phyloP scores from a whole-genome alignment of 2,888 invertebrate genomes.

The Trileptium ribeirensis region DNA sequence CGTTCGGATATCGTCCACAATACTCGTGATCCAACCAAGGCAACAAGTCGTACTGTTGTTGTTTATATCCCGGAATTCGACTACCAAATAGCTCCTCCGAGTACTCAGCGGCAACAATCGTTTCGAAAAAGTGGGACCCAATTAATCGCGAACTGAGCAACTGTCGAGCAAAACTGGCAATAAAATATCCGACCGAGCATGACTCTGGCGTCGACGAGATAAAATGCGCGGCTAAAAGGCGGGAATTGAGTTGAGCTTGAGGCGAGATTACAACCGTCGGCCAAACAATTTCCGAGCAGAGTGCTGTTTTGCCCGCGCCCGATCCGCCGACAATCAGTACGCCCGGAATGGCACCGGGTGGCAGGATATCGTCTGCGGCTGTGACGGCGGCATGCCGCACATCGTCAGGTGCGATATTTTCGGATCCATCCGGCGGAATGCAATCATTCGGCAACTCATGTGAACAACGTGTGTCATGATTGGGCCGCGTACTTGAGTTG shows the following conservation, averaged over 20 bases:
- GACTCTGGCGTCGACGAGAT: constrained; percentile 59
- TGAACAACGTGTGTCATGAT: no score
- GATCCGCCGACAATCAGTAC: constrained; percentile 81
- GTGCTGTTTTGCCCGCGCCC: constrained; percentile 86
- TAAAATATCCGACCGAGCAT: constrained; percentile 74
- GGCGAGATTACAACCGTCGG: constrained; percentile 40
- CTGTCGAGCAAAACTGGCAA: constrained; percentile 71
- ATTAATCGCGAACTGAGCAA: no score
- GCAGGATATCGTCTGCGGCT: neutral
- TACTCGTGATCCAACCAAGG: neutral
- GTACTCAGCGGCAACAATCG: no score
- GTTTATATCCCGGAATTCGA: no score
- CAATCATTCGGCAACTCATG: no score
- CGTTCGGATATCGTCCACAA: neutral
- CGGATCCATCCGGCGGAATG: no score
- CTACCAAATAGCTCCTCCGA: no score
- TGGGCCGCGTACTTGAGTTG: no score
- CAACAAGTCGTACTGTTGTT: no score
- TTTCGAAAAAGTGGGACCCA: no score
- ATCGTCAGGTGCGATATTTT: no score
- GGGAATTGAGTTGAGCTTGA: constrained; percentile 62
- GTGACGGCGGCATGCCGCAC: no score
- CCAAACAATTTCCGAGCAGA: constrained; percentile 68
- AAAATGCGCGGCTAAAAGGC: constrained; percentile 78
- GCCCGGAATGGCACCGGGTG: constrained; percentile 56